A percentile compares a stretch with the other conserved stretches of the same genome.
Conservation (phyloP, 1,140 invertebrate species). For the Bombus fervidus region DNA sequence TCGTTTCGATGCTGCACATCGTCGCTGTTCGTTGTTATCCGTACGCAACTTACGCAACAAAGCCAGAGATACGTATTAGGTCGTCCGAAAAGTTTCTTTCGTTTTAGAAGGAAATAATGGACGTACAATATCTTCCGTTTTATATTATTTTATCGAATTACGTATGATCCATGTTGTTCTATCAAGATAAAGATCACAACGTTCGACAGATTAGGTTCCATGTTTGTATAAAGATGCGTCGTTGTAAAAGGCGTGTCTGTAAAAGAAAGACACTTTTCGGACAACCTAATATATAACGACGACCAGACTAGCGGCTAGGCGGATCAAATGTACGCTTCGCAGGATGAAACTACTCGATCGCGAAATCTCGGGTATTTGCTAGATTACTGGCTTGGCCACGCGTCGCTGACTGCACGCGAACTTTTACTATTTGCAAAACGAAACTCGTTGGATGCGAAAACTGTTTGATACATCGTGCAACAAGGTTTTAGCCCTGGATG, state of each 20-base stretch:
- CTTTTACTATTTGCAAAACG: constrained; percentile 1
- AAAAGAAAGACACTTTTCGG: no score
- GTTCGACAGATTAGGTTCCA: no score
- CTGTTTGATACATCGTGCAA: neutral
- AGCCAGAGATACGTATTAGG: no score
- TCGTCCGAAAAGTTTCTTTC: no score
- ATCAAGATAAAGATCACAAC: no score
- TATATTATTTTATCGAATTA: no score
- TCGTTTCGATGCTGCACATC: neutral
- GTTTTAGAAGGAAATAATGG: no score
- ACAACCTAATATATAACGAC: constrained; percentile 35
- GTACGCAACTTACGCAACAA: no score
- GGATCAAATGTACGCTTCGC: neutral
- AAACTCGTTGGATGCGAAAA: neutral
- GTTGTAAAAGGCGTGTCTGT: no score
- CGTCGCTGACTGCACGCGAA: neutral
- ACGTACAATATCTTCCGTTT: no score
- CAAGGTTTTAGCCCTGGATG: neutral
- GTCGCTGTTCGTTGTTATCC: constrained; percentile 1
- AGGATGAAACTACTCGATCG: neutral
- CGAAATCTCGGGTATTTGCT: constrained; percentile 2
- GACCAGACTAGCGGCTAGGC: neutral
- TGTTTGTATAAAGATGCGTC: no score
- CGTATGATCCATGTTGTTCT: no score
- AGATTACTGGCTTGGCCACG: neutral